A percentile compares a stretch with the other conserved stretches of the same genome.
These are phyloP conservation scores for Sprattus sprattus DNA, from an alignment of 2,113 vertebrate genomes.

Conservation along the genomic window DNA sequence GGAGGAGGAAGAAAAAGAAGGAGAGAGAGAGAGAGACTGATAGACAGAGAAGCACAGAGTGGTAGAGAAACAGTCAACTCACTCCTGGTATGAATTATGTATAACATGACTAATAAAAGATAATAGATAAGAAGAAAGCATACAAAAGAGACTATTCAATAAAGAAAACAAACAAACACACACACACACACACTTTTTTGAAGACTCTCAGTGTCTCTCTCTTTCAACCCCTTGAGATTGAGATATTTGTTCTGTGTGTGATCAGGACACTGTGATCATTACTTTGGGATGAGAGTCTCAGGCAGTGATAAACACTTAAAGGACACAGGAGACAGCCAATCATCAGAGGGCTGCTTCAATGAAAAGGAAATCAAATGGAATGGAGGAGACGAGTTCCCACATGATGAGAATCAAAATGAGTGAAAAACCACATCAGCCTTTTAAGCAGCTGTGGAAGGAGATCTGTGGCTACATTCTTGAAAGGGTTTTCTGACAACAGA, in stretches of 20 bases:
- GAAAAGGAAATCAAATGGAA: not conserved
- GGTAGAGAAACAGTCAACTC: not conserved
- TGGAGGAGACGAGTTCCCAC: not conserved
- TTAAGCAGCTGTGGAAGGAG: not conserved
- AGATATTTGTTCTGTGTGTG: not conserved
- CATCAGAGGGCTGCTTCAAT: not conserved
- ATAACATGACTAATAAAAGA: not conserved
- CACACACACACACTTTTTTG: not conserved
- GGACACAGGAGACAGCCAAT: not conserved
- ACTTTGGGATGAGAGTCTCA: slow-evolving; percentile 15
- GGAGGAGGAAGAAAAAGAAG: not conserved
- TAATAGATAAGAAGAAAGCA: not conserved
- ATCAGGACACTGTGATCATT: slow-evolving; percentile 7
- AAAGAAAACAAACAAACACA: not conserved
- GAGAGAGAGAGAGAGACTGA: not conserved
- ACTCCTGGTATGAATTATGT: not conserved
- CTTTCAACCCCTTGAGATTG: not conserved
- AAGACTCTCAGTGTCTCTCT: not conserved
- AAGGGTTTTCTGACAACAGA: not conserved
- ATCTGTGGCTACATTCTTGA: not conserved
- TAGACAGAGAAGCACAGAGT: not conserved
- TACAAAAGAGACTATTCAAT: not conserved
- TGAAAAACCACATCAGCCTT: not conserved
- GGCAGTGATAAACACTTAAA: not conserved
- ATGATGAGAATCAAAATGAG: not conserved